A percentile compares a stretch with the other conserved stretches of the same genome.
These are phyloP conservation scores for Zaprionus capensis DNA, from an alignment of 1,140 invertebrate species.

Conservation along the genomic window DNA sequence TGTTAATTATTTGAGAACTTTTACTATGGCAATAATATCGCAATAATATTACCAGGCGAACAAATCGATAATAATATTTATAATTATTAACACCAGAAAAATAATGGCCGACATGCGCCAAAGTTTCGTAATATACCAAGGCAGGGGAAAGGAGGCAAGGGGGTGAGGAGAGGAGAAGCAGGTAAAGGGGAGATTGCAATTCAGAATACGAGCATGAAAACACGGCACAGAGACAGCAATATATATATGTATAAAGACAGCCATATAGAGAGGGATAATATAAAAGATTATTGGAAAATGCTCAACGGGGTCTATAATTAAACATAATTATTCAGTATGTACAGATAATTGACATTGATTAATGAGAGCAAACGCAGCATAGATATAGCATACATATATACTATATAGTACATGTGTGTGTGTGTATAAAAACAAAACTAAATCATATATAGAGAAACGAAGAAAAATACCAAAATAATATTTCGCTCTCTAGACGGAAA, in stretches of 20 bases:
- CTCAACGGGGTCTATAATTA: conserved; percentile 76
- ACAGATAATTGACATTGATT: conserved; percentile 84
- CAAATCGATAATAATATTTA: conserved; percentile 39
- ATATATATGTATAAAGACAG: conserved; percentile 14
- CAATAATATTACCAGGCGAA: conserved; percentile 30
- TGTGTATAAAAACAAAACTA: conserved; percentile 53
- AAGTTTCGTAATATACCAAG: conserved; percentile 42
- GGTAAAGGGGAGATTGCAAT: conserved; percentile 50
- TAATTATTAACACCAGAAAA: conserved; percentile 47
- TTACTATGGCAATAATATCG: conserved; percentile 32
- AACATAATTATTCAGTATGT: conserved; percentile 83
- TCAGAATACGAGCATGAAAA: conserved; percentile 10
- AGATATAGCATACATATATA: conserved; percentile 11
- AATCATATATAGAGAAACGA: conserved; percentile 64
- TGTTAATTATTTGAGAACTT: conserved; percentile 51
- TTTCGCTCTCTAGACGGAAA: conserved; percentile 62
- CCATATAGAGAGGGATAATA: conserved; percentile 34
- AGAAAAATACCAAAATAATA: conserved; percentile 74
- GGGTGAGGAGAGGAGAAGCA: background rate
- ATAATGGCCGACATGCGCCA: conserved; percentile 63
- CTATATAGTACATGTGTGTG: conserved; percentile 13
- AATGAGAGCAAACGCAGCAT: conserved; percentile 73
- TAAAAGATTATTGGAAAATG: conserved; percentile 78
- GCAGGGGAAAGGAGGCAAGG: background rate
- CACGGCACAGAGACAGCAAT: conserved; percentile 3